These are phyloP conservation scores for Agriopis marginaria DNA, from an alignment of 2,888 invertebrate genomes.

Conservation along the genomic window DNA sequence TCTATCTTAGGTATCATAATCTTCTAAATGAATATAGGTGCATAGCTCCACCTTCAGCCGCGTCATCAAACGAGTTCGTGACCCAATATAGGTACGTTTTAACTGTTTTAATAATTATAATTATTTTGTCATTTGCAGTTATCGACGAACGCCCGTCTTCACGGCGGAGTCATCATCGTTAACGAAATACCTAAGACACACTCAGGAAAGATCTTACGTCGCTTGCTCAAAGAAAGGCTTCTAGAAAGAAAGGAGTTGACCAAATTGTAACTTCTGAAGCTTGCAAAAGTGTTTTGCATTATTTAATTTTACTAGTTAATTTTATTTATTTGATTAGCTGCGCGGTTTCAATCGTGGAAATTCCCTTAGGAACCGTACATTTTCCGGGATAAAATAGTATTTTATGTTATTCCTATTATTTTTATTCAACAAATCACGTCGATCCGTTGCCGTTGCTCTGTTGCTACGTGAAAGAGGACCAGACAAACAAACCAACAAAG, in stretches of 20 bases:
- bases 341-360: no score
- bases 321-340: not conserved
- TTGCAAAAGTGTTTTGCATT: not conserved
- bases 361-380: no score
- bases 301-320: not conserved
- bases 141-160: constrained; percentile 88
- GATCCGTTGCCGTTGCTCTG: no score
- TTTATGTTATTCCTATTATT: no score
- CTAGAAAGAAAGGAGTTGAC: constrained; percentile 49
- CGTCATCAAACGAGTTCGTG: not conserved
- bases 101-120: not conserved
- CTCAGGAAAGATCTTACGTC: constrained; percentile 90
- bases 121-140: constrained; percentile 52
- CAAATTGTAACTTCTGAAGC: constrained; percentile 51
- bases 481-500: no score
- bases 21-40: not conserved
- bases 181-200: constrained; percentile 89
- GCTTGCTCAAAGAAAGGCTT: constrained; percentile 61
- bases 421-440: no score
- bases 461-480: no score
- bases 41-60: not conserved
- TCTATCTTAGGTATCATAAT: no score
- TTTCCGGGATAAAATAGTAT: no score
- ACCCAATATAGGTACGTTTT: not conserved
- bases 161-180: constrained; percentile 89